phyloP scores from a whole-genome alignment of 2,113 vertebrate species.

The Archocentrus centrarchus region DNA sequence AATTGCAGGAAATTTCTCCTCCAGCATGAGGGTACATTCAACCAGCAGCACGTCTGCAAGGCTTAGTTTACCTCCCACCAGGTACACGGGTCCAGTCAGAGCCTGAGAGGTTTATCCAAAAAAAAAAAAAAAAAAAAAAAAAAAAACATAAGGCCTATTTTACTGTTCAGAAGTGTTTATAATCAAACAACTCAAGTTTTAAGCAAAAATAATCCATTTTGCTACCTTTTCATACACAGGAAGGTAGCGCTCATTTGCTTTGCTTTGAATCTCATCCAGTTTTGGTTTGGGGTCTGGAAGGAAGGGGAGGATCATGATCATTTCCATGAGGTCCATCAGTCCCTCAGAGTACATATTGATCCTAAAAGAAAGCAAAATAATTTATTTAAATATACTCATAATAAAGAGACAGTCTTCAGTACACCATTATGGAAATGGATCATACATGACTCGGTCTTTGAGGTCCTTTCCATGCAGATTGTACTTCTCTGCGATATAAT shows the following conservation, averaged over 20 bases:
- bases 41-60: slow-evolving; percentile 88
- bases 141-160: not conserved
- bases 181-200: not conserved
- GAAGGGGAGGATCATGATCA: slow-evolving; percentile 82
- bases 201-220: not conserved
- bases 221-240: slow-evolving; percentile 91
- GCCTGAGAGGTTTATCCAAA: slow-evolving; percentile 71
- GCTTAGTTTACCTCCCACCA: slow-evolving; percentile 88
- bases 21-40: slow-evolving; percentile 87
- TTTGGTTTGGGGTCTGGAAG: slow-evolving; percentile 71
- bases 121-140: not conserved
- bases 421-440: not conserved
- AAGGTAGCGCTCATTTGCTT: slow-evolving; percentile 83
- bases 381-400: not conserved
- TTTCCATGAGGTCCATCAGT: slow-evolving; percentile 84
- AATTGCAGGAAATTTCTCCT: slow-evolving; percentile 82
- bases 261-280: slow-evolving; percentile 76
- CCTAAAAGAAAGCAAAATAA: slow-evolving; percentile 66
- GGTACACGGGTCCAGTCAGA: slow-evolving; percentile 81
- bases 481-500: slow-evolving; percentile 91
- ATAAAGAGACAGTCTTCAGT: not conserved
- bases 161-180: not conserved
- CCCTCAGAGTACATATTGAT: slow-evolving; percentile 91
- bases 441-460: slow-evolving; percentile 87
- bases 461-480: slow-evolving; percentile 88